These are phyloP conservation scores for Eilema griseolum DNA, from an alignment of 2,888 invertebrate genomes.

Conservation along the genomic window DNA sequence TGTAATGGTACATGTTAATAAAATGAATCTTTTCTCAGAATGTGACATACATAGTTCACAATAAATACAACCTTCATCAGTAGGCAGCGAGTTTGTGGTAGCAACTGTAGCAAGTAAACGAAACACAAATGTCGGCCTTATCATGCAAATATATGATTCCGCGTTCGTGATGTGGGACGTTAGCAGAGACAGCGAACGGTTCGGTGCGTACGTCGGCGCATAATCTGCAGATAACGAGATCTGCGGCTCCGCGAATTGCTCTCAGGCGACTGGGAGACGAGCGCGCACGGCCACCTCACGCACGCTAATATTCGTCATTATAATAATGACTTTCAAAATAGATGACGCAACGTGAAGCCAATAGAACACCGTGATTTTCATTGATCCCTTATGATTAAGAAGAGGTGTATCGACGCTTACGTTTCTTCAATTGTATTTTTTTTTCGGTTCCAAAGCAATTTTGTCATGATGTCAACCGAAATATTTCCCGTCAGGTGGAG, in stretches of 20 bases:
- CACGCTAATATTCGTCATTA: background rate
- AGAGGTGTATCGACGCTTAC: background rate
- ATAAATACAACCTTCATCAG: background rate
- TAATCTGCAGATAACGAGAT: background rate
- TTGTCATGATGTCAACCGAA: no score
- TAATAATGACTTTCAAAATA: background rate
- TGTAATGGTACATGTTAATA: background rate
- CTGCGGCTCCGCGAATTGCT: background rate
- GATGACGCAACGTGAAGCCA: no score
- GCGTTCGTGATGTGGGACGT: background rate
- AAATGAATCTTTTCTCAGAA: background rate
- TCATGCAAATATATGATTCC: conserved; percentile 1
- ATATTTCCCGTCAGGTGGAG: no score
- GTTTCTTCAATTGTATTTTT: no score
- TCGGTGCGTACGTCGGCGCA: background rate
- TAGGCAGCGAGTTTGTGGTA: background rate
- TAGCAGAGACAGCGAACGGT: background rate
- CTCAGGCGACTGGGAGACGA: background rate
- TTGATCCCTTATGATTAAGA: no score
- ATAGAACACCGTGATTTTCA: no score
- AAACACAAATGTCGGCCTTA: background rate
- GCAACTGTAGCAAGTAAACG: background rate
- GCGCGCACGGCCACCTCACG: background rate
- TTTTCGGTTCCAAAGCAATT: no score
- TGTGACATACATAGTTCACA: background rate